A percentile compares a stretch with the other conserved stretches of the same genome.
Conservation (phyloP, 2,113 vertebrate species). For the Thamnophis sirtalis region DNA sequence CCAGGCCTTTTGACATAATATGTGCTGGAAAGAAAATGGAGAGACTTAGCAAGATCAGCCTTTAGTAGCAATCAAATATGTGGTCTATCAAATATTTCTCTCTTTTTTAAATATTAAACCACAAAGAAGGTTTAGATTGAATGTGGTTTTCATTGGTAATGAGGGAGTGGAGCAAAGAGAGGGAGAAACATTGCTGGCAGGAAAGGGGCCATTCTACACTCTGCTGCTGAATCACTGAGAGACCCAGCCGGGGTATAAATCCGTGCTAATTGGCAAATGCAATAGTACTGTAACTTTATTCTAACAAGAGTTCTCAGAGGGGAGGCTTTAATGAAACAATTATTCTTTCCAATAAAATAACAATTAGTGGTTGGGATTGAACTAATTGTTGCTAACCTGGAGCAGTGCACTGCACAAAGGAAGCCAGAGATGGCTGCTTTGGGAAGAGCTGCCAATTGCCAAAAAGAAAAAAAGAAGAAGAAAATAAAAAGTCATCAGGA, state of each 20-base stretch:
- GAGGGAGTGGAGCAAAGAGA: background rate
- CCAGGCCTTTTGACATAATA: background rate
- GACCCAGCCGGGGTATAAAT: background rate
- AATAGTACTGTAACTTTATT: conserved; percentile 27
- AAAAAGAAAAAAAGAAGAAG: background rate
- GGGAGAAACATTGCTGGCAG: background rate
- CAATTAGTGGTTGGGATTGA: conserved; percentile 22
- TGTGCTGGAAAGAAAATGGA: background rate
- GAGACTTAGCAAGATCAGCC: background rate
- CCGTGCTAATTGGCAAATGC: conserved; percentile 4
- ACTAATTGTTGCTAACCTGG: conserved; percentile 39
- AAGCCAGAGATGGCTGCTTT: background rate
- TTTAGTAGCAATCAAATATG: background rate
- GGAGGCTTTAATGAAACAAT: conserved; percentile 37
- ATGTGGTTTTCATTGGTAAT: background rate
- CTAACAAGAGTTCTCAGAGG: conserved; percentile 23
- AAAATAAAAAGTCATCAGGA: background rate
- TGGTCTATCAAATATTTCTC: background rate
- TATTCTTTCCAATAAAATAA: conserved; percentile 36
- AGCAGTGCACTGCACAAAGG: conserved; percentile 17
- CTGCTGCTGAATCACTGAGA: background rate
- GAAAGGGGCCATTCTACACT: background rate
- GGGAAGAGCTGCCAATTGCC: too few species aligned
- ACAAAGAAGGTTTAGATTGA: background rate
- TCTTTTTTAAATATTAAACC: background rate